A percentile compares a stretch with the other conserved stretches of the same genome.
Evolutionary conservation across 2,113 vertebrate species (phyloP).

Genomic region (Lepisosteus oculatus): DNA sequence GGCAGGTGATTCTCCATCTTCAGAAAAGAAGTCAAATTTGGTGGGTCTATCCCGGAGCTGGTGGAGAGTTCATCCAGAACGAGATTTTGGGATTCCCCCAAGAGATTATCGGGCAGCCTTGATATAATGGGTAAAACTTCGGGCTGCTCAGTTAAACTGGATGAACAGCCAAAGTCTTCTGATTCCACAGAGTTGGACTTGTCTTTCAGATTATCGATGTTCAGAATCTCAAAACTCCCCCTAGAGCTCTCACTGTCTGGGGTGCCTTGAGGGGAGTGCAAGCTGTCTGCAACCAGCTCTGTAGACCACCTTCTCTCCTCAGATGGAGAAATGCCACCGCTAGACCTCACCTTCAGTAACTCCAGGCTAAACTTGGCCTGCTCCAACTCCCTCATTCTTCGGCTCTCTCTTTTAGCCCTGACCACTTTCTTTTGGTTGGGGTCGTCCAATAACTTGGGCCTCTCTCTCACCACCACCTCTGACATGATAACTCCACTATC

Average conservation of each 20-base stretch:
- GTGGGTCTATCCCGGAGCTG: slow-evolving; percentile 40
- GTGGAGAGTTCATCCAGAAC: slow-evolving; percentile 17
- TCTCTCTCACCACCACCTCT: slow-evolving; percentile 72
- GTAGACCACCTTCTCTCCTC: slow-evolving; percentile 83
- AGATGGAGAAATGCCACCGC: slow-evolving; percentile 73
- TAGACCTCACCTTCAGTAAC: slow-evolving; percentile 88
- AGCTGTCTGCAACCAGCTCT: slow-evolving; percentile 70
- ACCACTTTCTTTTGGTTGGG: slow-evolving; percentile 80
- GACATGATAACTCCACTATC: background rate
- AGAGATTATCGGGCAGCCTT: background rate
- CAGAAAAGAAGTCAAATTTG: slow-evolving; percentile 41
- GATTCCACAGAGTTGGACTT: slow-evolving; percentile 40
- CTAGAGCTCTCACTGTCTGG: slow-evolving; percentile 91
- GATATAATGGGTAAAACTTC: slow-evolving; percentile 26
- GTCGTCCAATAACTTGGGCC: slow-evolving; percentile 76
- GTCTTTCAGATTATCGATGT: slow-evolving; percentile 72
- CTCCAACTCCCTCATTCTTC: slow-evolving; percentile 91
- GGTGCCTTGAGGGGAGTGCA: slow-evolving; percentile 77
- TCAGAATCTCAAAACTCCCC: slow-evolving; percentile 85
- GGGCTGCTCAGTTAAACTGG: background rate
- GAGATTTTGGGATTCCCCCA: background rate
- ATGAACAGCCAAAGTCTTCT: slow-evolving; percentile 49
- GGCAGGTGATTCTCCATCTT: slow-evolving; percentile 72
- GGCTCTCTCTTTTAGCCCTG: slow-evolving; percentile 89
- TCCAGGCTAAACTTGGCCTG: slow-evolving; percentile 96